A percentile compares a stretch with the other conserved stretches of the same genome.
Evolutionary conservation across 2,888 invertebrate species (phyloP).

Genomic region (Villa cingulata): DNA sequence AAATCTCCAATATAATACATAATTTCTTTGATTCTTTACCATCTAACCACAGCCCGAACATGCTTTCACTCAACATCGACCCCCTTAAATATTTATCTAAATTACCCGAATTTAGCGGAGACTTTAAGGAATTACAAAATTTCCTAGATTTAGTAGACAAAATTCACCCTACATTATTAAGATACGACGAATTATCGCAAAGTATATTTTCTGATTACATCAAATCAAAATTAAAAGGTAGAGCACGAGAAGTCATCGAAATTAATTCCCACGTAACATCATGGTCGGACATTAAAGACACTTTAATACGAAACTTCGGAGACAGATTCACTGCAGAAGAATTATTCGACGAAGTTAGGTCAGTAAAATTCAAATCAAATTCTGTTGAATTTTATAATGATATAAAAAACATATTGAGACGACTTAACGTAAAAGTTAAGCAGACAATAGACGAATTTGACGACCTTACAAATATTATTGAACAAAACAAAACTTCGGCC

Average conservation of each 20-base stretch:
- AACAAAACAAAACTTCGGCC: neutral
- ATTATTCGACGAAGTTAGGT: conserved; percentile 5
- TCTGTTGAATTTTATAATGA: conserved; percentile 2
- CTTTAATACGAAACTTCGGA: conserved; percentile 8
- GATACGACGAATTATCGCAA: neutral
- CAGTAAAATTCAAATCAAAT: conserved; percentile 3
- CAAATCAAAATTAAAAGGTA: conserved; percentile 6
- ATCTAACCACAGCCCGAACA: too few species aligned
- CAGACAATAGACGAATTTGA: neutral
- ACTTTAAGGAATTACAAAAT: neutral
- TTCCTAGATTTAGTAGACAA: neutral
- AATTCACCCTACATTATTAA: neutral
- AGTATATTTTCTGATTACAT: conserved; percentile 3
- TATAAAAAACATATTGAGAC: neutral
- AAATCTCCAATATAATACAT: too few species aligned
- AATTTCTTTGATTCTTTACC: too few species aligned
- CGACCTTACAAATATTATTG: too few species aligned
- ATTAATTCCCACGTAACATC: conserved; percentile 2
- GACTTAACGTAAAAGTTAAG: neutral
- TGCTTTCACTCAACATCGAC: too few species aligned
- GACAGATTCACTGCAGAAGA: conserved; percentile 6
- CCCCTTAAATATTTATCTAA: neutral
- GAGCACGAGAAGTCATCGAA: conserved; percentile 5
- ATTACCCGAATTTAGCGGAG: neutral
- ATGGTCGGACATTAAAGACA: neutral